Base-by-base conservation (phyloP, 2,888 invertebrate genomes). In the Dryobota labecula region DNA sequence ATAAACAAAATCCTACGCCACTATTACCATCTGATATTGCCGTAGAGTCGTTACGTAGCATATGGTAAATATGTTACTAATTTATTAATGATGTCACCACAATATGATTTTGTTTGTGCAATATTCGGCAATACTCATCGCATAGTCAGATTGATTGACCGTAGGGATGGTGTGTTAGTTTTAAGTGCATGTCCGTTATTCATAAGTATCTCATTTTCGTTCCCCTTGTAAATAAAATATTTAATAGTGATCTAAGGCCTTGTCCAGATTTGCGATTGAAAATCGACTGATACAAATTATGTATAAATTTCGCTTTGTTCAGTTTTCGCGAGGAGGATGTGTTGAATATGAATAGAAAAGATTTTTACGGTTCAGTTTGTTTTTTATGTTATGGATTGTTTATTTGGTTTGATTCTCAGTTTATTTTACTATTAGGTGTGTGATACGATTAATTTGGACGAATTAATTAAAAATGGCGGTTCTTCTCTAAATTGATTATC, bases 101-200 rank as follows among this genome's bases (percentile, higher is more conserved):
- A 73, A 82, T 78, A 78, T 72, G 53, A 76, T 82, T 80, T 80
- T 89, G 82, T 90, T 90, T 92, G 95, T 95, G 95, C 95, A 95
- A 95, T 95, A 95, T 94, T 94, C 90, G 93, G 93, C 93, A 95
- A 95, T 95, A 95, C 95, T 95, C 95, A 94, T 92, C 87, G 90
- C 88, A 88, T 94, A 94, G 94, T 93, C 92, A 91, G 87, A 74
- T 90, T 85, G 85, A 85, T 83, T 86, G 89, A 86, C 90, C 87
- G 88, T 90, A 87, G 88, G 79, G 86, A 87, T 88, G 84, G 87
- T 88, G 89, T 90, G 86, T 89, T 94, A 94, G 92, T 78, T 87
- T 83, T 94, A 93, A 93, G 91, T 90, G 87, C 86, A 89, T 91
- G 87, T 89, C 90, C 86, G 84, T 88, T 90, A 90, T 84, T 78